These are phyloP conservation scores for Leucoma salicis DNA, from an alignment of 2,888 invertebrate genomes.

Conservation along the genomic window DNA sequence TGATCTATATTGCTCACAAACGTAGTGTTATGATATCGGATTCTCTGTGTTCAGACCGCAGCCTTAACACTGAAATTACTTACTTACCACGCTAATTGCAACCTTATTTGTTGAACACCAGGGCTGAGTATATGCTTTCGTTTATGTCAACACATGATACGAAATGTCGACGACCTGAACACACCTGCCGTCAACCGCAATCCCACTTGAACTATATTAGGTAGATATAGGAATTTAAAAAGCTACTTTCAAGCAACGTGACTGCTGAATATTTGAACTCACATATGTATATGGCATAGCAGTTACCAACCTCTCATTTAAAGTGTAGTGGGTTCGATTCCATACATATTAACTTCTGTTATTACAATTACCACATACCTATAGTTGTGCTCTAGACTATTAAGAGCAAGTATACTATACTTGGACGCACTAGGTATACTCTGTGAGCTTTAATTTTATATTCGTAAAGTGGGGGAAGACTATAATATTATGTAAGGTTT, in stretches of 20 bases:
- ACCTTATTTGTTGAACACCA: constrained; percentile 8
- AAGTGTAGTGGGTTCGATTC: too few relatives aligned
- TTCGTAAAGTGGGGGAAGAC: too few relatives aligned
- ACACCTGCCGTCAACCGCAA: constrained; percentile 62
- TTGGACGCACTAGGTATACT: too few relatives aligned
- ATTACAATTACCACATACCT: too few relatives aligned
- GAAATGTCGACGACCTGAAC: constrained; percentile 63
- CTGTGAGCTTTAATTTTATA: too few relatives aligned
- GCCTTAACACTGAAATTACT: constrained; percentile 35
- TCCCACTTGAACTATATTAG: constrained; percentile 49
- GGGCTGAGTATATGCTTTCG: constrained; percentile 16
- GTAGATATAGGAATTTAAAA: constrained; percentile 43
- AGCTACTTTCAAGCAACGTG: constrained; percentile 16
- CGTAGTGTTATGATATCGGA: constrained; percentile 41
- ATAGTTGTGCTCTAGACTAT: too few relatives aligned
- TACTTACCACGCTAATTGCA: constrained; percentile 5
- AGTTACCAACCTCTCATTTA: too few relatives aligned
- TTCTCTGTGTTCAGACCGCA: constrained; percentile 33
- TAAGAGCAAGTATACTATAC: too few relatives aligned
- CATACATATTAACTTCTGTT: too few relatives aligned
- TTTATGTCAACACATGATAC: constrained; percentile 33
- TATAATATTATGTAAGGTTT: too few relatives aligned
- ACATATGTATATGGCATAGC: not conserved
- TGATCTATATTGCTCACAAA: constrained; percentile 36
- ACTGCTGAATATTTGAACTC: not conserved